Base-by-base conservation (phyloP, 2,888 invertebrate genomes). In the Erebia epiphron region DNA sequence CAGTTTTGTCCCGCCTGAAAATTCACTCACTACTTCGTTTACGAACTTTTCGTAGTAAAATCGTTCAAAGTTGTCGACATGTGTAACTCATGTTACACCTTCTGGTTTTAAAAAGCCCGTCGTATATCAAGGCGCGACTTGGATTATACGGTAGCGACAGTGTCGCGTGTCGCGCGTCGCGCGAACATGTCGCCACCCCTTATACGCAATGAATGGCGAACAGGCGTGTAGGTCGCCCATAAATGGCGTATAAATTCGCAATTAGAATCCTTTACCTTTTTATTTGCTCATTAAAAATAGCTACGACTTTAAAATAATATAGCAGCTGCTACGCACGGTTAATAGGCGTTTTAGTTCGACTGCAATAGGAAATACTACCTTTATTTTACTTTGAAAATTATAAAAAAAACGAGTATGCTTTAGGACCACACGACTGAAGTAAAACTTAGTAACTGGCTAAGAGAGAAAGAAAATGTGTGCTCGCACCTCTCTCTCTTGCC, bases 171-270 rank as follows among this genome's bases (percentile, higher is more conserved):
- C 79, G 80, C 73, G 73, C 73, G 73, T 75, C 79, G 79, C 78
- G 80, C 75, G 77, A 78, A 85, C 85, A 83, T 81, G 85, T 82
- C 78, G 79, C 80, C 76, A 74, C 79, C 77, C 88, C 88, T 83
- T 88, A 86, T 86, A 86, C 82, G 87, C 83, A 79, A 75, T 81
- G 79, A 80, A 84, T 82, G 80, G 81, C 69, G 75, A 77, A 70
- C 72, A 78, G 78, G 80, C 81, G 77, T 81, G 80, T 79, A 71
- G 71, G 62, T 62, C 71, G 75, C 21, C 75, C 74, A 72, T 71
- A 73, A 71, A 69, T 69, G 69, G 75, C 58, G 66, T 61, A 70
- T 68, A 74, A 70, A 57, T 65, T 68, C 65, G 73, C 73, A 75
- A 75, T 73, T 73, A 75, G 75, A 75, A 73, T 67, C 63, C 65